Conservation (phyloP, 2,113 vertebrate genomes). For the Vicugna pacos region DNA sequence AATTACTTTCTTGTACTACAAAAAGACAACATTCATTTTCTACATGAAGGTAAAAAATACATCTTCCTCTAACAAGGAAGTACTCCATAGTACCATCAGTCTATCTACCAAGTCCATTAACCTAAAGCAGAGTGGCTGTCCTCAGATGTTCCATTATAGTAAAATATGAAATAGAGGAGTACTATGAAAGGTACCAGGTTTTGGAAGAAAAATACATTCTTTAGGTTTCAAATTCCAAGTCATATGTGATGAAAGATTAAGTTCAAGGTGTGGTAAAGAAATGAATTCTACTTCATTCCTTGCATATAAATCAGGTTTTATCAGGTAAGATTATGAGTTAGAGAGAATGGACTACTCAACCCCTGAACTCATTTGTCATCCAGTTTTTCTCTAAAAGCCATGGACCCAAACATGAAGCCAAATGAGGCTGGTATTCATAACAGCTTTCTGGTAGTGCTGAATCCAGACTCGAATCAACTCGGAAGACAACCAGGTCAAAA, state of each 20-base stretch:
- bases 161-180: not conserved
- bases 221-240: not conserved
- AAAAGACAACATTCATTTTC: not conserved
- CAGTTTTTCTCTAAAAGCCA: not conserved
- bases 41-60: not conserved
- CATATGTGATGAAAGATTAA: not conserved
- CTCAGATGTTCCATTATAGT: not conserved
- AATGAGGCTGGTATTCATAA: not conserved
- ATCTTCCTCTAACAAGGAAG: not conserved
- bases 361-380: not conserved
- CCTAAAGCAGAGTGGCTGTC: not conserved
- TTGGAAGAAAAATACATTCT: slow-evolving; percentile 23
- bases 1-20: not conserved
- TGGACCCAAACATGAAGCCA: not conserved
- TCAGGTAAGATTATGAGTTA: not conserved
- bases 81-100: not conserved
- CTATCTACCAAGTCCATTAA: not conserved
- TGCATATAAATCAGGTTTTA: not conserved
- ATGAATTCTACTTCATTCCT: not conserved
- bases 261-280: not conserved
- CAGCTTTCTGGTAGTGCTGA: not conserved
- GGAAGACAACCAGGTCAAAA: slow-evolving; percentile 8
- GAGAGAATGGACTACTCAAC: not conserved
- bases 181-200: not conserved
- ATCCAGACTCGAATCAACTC: not conserved